These are phyloP conservation scores for Lordiphosa fenestrarum DNA, from an alignment of 2,888 invertebrate genomes.

Conservation along the genomic window DNA sequence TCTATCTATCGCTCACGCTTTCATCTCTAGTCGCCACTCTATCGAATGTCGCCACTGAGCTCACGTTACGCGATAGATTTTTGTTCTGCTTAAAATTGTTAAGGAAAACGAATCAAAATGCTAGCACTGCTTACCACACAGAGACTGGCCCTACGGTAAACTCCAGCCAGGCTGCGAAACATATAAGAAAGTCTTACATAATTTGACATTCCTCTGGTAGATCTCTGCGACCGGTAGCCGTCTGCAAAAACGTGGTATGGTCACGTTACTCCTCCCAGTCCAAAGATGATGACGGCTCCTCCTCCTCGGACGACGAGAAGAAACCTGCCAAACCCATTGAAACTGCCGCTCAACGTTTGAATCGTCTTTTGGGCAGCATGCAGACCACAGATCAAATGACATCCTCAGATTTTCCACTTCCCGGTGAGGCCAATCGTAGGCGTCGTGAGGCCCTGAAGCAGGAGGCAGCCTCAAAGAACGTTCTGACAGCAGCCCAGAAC, in stretches of 20 bases:
- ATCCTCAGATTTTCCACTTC: constrained; percentile 62
- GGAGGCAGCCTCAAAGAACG: constrained; percentile 57
- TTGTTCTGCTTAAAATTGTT: constrained; percentile 22
- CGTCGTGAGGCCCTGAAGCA: constrained; percentile 56
- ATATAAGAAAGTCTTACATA: neutral
- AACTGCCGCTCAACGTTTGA: constrained; percentile 75
- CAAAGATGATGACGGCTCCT: constrained; percentile 59
- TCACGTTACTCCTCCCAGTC: constrained; percentile 51
- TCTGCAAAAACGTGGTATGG: constrained; percentile 58
- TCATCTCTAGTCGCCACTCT: too few species aligned
- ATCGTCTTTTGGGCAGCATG: constrained; percentile 78
- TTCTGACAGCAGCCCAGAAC: constrained; percentile 83
- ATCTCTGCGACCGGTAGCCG: constrained; percentile 47
- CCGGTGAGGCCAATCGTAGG: constrained; percentile 66
- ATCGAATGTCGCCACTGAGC: too few species aligned
- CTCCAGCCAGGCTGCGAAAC: neutral
- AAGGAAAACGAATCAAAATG: constrained; percentile 46
- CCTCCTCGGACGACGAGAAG: constrained; percentile 75
- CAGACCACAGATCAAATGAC: constrained; percentile 64
- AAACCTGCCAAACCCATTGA: constrained; percentile 44
- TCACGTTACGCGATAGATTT: constrained; percentile 49
- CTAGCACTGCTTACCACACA: constrained; percentile 38
- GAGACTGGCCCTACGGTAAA: constrained; percentile 43
- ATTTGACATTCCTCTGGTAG: constrained; percentile 13
- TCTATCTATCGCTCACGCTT: too few species aligned